Conservation (phyloP, 2,797 vertebrate genomes). For the Sarcoramphus papa region DNA sequence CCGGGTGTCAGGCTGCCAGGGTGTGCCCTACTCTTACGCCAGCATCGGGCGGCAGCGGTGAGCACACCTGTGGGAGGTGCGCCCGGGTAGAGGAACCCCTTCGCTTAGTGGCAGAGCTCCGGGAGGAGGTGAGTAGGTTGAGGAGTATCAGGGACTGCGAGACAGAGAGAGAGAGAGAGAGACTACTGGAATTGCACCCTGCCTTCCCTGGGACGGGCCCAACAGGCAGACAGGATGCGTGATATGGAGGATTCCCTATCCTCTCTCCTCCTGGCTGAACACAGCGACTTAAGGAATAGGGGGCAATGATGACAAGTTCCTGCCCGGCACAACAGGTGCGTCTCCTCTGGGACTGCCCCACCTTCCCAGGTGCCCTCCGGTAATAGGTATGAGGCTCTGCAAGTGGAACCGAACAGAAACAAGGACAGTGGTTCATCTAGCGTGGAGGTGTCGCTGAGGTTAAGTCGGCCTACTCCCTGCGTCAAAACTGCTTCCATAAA, state of each 20-base stretch:
- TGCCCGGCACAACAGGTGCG: background rate
- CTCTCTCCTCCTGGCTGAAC: background rate
- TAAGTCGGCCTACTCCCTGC: background rate
- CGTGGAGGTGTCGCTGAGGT: background rate
- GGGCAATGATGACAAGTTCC: background rate
- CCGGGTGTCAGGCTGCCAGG: background rate
- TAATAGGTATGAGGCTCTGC: background rate
- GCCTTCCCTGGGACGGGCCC: too few species aligned
- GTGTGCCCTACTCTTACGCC: too few species aligned
- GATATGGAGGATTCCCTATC: background rate
- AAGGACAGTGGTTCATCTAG: background rate
- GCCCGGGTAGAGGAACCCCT: background rate
- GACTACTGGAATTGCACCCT: background rate
- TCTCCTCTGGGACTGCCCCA: background rate
- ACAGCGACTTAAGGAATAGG: background rate
- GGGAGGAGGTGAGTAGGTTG: too few species aligned
- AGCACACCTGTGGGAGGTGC: too few species aligned
- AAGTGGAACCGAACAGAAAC: background rate
- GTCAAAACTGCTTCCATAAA: background rate
- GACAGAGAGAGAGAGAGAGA: background rate
- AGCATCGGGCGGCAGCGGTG: too few species aligned
- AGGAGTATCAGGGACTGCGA: accelerated
- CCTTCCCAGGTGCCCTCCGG: background rate
- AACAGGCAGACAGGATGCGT: too few species aligned
- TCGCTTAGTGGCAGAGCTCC: background rate